These are phyloP conservation scores for Drosophila picticornis DNA, from an alignment of 2,888 invertebrate species.

Conservation along the genomic window DNA sequence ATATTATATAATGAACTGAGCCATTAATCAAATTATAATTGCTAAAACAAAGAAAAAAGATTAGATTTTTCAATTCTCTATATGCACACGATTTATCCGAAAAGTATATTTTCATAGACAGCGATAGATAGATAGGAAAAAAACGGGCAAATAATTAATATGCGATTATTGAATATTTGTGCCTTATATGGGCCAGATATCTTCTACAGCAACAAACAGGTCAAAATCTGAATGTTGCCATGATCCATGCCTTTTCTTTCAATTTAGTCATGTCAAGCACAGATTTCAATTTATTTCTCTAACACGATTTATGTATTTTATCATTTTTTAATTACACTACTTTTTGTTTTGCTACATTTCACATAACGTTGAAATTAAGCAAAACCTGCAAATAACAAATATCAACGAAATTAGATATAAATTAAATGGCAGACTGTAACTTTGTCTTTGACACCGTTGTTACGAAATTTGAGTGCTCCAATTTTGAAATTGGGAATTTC, in stretches of 20 bases:
- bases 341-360: not conserved
- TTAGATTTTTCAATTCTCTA: not conserved
- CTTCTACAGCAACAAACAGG: not conserved
- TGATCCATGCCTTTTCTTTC: not conserved
- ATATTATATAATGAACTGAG: not conserved
- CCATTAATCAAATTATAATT: not conserved
- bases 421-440: conserved; percentile 9
- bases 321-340: conserved; percentile 14
- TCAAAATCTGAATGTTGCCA: not conserved
- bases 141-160: no score
- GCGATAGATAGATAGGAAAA: no score
- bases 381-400: not conserved
- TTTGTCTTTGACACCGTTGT: conserved; percentile 74
- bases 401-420: not conserved
- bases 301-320: conserved; percentile 10
- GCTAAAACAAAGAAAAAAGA: not conserved
- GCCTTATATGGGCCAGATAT: not conserved
- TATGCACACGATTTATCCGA: no score
- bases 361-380: not conserved
- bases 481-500: conserved; percentile 36
- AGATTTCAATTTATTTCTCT: conserved; percentile 1
- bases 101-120: not conserved
- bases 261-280: conserved; percentile 18
- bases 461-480: conserved; percentile 53
- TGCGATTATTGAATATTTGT: not conserved